Conservation (phyloP, 2,888 invertebrate species). For the Agrotis ipsilon region DNA sequence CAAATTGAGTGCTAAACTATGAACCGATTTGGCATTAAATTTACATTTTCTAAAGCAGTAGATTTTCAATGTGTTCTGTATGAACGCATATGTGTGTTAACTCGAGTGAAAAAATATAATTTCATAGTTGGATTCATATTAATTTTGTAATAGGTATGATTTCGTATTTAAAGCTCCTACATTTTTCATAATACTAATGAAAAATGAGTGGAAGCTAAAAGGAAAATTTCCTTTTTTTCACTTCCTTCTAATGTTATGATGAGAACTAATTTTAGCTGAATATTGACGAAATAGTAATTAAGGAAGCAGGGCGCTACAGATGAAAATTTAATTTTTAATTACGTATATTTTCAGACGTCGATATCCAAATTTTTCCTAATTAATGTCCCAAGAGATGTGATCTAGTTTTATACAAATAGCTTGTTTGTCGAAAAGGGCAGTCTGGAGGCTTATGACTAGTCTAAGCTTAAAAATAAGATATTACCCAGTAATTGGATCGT, state of each 20-base stretch:
- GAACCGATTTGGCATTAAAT: not conserved
- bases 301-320: too few species aligned
- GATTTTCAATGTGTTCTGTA: constrained; percentile 10
- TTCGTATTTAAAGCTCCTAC: not conserved
- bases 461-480: not conserved
- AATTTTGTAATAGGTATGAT: not conserved
- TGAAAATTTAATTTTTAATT: not conserved
- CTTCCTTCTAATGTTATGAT: too few species aligned
- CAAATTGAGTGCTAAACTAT: not conserved
- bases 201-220: too few species aligned
- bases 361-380: not conserved
- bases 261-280: too few species aligned
- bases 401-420: not conserved
- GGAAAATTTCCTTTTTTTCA: too few species aligned
- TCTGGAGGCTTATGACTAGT: not conserved
- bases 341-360: not conserved
- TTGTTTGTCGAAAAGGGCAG: too few species aligned
- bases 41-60: constrained; percentile 15
- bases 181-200: not conserved
- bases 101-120: constrained; percentile 13
- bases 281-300: too few species aligned
- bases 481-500: constrained; percentile 3
- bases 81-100: not conserved
- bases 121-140: constrained; percentile 7
- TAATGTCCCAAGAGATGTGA: not conserved